Evolutionary conservation across 2,113 vertebrate genomes (phyloP).

Genomic region (Onychorhynchus coronatus): DNA sequence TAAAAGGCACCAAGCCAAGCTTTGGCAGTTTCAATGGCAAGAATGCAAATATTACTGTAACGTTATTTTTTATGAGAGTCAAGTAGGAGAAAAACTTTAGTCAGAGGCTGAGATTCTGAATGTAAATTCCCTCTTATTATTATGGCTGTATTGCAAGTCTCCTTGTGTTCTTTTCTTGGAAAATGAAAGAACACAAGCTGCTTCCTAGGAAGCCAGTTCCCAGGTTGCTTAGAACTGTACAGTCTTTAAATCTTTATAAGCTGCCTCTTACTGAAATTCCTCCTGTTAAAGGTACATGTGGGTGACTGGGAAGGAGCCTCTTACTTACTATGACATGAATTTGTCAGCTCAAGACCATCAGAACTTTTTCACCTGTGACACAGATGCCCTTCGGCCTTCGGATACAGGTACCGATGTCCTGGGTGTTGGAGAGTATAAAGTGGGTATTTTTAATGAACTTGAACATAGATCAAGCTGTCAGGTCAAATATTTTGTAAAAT

Average conservation of each 20-base stretch:
- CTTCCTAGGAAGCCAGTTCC: neutral
- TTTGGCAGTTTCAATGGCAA: neutral
- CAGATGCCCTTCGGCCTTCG: conserved; percentile 88
- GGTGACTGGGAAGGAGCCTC: conserved; percentile 96
- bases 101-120: neutral
- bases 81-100: neutral
- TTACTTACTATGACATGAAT: conserved; percentile 99
- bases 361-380: conserved; percentile 96
- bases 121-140: neutral
- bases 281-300: conserved; percentile 86
- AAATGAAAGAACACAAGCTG: too few species aligned
- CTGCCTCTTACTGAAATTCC: neutral
- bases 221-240: neutral
- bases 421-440: fast-evolving
- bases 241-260: neutral
- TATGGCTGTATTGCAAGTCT: neutral
- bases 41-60: neutral
- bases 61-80: neutral
- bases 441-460: neutral
- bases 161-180: neutral
- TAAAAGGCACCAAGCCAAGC: neutral
- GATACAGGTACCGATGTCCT: conserved; percentile 80
- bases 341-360: conserved; percentile 98
- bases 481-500: neutral
- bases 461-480: fast-evolving